A percentile compares a stretch with the other conserved stretches of the same genome.
Evolutionary conservation across 2,113 vertebrate species (phyloP).

Genomic region (Alethe castanea): DNA sequence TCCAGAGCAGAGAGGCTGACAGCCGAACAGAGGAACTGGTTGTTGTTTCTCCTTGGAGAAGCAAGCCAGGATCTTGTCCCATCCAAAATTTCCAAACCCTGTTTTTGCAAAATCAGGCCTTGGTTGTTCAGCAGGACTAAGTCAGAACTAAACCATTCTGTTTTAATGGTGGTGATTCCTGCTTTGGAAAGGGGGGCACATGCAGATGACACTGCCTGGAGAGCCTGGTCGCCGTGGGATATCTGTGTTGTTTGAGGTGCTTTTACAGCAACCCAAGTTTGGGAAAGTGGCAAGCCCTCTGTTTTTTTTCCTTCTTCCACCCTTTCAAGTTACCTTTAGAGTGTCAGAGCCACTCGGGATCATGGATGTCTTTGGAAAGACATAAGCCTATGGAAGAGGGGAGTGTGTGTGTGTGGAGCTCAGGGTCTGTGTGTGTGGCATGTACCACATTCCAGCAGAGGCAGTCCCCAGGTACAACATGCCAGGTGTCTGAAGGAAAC

Average conservation of each 20-base stretch:
- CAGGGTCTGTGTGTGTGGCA: background rate
- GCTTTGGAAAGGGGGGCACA: background rate
- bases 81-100: background rate
- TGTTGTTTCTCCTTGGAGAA: background rate
- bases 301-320: background rate
- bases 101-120: background rate
- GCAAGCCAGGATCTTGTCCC: background rate
- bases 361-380: background rate
- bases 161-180: background rate
- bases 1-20: background rate
- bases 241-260: background rate
- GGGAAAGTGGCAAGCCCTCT: background rate
- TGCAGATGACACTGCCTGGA: background rate
- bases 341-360: accelerated
- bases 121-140: background rate
- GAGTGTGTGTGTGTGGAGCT: accelerated
- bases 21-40: background rate
- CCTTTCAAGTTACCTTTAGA: background rate
- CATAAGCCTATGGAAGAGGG: background rate
- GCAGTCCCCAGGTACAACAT: background rate
- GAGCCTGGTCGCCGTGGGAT: background rate
- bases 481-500: background rate
- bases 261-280: background rate
- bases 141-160: background rate
- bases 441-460: background rate